Base-by-base conservation (phyloP, 2,888 invertebrate genomes). In the Scaeva pyrastri region DNA sequence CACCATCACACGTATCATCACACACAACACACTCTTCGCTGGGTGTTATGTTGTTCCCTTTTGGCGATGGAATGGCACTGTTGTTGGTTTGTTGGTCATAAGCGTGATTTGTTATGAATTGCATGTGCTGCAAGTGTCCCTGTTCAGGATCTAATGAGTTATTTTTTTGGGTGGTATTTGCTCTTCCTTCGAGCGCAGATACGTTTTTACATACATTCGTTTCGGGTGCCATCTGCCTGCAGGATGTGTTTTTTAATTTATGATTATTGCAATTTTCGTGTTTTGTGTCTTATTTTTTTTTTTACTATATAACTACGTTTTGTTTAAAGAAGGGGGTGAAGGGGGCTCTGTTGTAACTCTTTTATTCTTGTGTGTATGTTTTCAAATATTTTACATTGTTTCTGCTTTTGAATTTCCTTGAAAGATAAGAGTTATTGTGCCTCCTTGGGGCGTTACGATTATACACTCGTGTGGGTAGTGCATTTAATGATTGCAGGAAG, bases 81-180 rank as follows among this genome's bases (percentile, higher is more conserved):
- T 48, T 48, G 66, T 43, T 39, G 10, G 8, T n/a, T n/a, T 89
- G 88, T 88, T 89, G 88, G 90, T 91, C 91, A 89, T 89, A 90
- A 90, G 89, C 91, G 90, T 90, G 90, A 91, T 91, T 91, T 91
- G 90, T 89, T 90, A 90, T 91, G 91, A 91, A 90, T 90, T 90
- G 91, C 91, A 91, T 90, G 82, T 78, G 82, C 77, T 86, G 86
- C 86, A 77, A 81, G 86, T 81, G 86, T n/a, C n/a, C n/a, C n/a
- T n/a, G n/a, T 78, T 64, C 86, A 82, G 81, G 74, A 82, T 81
- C 86, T 86, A 86, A 86, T 86, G 86, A 86, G 81, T 81, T 86
- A 86, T 86, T 81, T 86, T 81, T 80, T 39, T 36, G 16, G 19
- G 36, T 31, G 10, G 11, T 36, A 12, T 36, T 36, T 11, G 16